Conservation (phyloP, 2,888 invertebrate species). For the Autographa pulchrina region DNA sequence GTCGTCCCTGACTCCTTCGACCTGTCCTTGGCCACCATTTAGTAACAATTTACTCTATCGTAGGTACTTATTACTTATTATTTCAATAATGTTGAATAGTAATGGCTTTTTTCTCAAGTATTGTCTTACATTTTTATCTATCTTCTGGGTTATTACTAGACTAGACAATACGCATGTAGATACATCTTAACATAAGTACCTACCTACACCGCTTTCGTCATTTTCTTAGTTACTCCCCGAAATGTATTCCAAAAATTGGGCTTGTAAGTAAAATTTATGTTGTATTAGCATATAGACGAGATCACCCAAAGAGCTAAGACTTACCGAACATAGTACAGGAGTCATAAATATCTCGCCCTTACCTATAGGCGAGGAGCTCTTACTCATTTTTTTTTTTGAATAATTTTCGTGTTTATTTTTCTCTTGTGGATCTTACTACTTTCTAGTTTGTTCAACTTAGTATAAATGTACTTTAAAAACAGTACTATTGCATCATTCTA, state of each 20-base stretch:
- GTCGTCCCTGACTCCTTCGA: too few species aligned
- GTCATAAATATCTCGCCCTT: background rate
- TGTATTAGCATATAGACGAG: slow-evolving; percentile 4
- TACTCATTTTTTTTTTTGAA: background rate
- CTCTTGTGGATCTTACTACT: background rate
- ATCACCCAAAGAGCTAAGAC: background rate
- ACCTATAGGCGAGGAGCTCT: background rate
- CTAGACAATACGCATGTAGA: too few species aligned
- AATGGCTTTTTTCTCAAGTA: too few species aligned
- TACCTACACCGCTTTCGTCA: background rate
- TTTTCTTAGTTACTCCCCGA: background rate
- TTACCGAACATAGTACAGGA: background rate
- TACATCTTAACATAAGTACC: background rate
- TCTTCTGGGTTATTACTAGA: too few species aligned
- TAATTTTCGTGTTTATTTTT: background rate
- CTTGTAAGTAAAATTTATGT: background rate
- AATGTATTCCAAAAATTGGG: slow-evolving; percentile 4
- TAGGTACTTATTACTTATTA: too few species aligned
- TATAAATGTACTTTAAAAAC: too few species aligned
- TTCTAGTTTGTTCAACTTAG: too few species aligned
- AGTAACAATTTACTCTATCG: too few species aligned
- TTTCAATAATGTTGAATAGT: too few species aligned
- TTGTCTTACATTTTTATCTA: too few species aligned
- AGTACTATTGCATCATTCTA: too few species aligned
- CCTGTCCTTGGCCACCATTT: too few species aligned